phyloP scores from a whole-genome alignment of 2,113 vertebrate species.

The Sander lucioperca region DNA sequence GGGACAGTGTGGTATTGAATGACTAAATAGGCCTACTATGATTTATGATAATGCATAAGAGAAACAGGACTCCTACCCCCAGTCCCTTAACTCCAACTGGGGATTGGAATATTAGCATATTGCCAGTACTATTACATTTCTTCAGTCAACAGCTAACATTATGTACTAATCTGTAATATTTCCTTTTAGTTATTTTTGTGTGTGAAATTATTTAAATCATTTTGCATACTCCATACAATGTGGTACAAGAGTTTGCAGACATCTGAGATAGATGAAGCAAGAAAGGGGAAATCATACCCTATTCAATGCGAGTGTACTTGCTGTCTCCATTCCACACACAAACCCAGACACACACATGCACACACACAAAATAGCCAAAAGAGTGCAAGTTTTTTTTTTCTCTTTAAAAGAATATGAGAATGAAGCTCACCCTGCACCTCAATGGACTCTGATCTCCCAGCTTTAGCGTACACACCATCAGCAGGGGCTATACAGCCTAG shows the following conservation, averaged over 20 bases:
- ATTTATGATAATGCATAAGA: conserved; percentile 86
- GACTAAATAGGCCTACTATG: conserved; percentile 85
- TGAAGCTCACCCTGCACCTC: conserved; percentile 47
- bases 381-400: conserved; percentile 44
- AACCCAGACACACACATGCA: not conserved
- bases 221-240: conserved; percentile 15
- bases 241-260: conserved; percentile 5
- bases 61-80: conserved; percentile 69
- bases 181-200: conserved; percentile 32
- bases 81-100: conserved; percentile 70
- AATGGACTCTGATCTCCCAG: conserved; percentile 70
- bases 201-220: conserved; percentile 29
- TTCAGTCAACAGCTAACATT: conserved; percentile 49
- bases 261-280: conserved; percentile 25
- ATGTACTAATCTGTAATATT: conserved; percentile 27
- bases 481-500: conserved; percentile 53
- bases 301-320: conserved; percentile 10
- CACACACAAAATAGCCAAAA: conserved; percentile 26
- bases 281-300: conserved; percentile 9
- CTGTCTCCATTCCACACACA: conserved; percentile 17
- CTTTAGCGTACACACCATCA: conserved; percentile 63
- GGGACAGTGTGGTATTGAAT: conserved; percentile 84
- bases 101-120: conserved; percentile 69
- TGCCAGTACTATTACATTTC: conserved; percentile 56
- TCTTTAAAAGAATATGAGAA: conserved; percentile 69